Evolutionary conservation across 2,888 invertebrate species (phyloP).

Genomic region (Leptinotarsa peninsularis): DNA sequence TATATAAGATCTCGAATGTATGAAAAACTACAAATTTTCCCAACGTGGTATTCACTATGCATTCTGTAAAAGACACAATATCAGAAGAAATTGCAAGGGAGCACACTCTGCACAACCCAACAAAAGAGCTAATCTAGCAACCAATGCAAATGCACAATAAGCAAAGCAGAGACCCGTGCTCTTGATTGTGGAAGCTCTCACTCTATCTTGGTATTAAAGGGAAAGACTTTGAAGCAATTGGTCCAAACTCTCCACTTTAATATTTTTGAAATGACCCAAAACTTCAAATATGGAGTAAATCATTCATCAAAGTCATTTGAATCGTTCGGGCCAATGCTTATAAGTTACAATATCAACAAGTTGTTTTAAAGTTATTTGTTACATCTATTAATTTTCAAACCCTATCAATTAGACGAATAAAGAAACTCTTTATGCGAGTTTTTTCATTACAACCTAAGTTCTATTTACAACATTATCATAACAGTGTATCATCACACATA

Average conservation of each 20-base stretch:
- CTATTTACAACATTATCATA: slow-evolving; percentile 54
- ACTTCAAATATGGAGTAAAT: neutral
- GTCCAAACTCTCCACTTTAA: slow-evolving; percentile 32
- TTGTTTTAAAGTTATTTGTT: slow-evolving; percentile 57
- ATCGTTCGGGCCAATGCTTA: slow-evolving; percentile 46
- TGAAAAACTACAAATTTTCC: slow-evolving; percentile 22
- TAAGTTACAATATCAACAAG: slow-evolving; percentile 58
- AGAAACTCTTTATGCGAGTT: slow-evolving; percentile 60
- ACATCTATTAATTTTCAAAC: slow-evolving; percentile 59
- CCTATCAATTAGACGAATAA: slow-evolving; percentile 60
- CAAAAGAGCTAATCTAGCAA: slow-evolving; percentile 65
- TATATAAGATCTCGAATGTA: too few species aligned
- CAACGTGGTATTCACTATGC: slow-evolving; percentile 36
- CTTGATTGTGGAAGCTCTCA: slow-evolving; percentile 67
- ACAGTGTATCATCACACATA: slow-evolving; percentile 44
- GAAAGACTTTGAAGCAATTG: slow-evolving; percentile 58
- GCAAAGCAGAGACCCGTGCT: slow-evolving; percentile 67
- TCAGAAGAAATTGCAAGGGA: slow-evolving; percentile 40
- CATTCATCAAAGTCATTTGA: slow-evolving; percentile 9
- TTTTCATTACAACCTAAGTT: slow-evolving; percentile 56
- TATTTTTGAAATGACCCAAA: neutral
- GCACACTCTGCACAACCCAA: slow-evolving; percentile 64
- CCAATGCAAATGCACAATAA: slow-evolving; percentile 62
- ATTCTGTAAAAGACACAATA: slow-evolving; percentile 32
- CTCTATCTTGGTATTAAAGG: slow-evolving; percentile 66